Evolutionary conservation across 2,797 vertebrate genomes (phyloP).

Genomic region (Psittacula echo): DNA sequence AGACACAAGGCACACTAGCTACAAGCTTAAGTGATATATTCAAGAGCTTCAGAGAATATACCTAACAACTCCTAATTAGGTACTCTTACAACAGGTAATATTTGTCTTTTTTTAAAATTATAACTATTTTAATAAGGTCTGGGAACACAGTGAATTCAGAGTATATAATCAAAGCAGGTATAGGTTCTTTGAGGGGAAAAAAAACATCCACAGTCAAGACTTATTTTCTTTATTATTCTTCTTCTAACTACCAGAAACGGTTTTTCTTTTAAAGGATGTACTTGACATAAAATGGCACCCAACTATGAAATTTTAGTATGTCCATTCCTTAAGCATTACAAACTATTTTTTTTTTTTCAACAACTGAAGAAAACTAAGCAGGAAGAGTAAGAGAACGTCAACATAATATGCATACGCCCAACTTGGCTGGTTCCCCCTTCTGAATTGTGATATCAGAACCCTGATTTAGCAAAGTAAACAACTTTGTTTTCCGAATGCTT

Average conservation of each 20-base stretch:
- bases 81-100: background rate
- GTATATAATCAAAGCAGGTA: background rate
- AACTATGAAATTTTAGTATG: background rate
- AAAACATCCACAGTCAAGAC: background rate
- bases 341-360: background rate
- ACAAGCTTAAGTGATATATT: background rate
- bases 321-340: background rate
- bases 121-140: background rate
- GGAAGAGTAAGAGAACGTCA: background rate
- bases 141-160: background rate
- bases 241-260: background rate
- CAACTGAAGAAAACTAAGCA: background rate
- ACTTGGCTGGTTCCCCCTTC: background rate
- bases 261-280: background rate
- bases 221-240: background rate
- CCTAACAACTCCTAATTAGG: background rate
- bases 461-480: background rate
- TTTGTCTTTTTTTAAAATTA: background rate
- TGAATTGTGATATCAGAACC: background rate
- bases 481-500: background rate
- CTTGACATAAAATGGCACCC: background rate
- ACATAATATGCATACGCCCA: background rate
- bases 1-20: background rate
- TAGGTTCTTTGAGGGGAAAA: background rate
- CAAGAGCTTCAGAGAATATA: background rate